Evolutionary conservation across 2,797 vertebrate species (phyloP).

Genomic region (Phalloptychus januarius): DNA sequence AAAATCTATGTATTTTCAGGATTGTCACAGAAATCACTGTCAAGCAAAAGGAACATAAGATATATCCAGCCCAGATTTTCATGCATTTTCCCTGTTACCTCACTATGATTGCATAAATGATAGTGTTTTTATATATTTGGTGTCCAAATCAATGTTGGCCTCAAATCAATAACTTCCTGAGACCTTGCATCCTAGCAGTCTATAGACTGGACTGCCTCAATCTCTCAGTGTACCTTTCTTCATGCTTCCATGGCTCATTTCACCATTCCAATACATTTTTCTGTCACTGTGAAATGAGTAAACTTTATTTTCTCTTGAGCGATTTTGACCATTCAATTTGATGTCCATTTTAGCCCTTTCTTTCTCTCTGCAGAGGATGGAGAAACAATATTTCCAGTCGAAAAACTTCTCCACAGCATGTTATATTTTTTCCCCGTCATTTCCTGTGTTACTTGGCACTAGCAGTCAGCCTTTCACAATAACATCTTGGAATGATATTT

Average conservation of each 20-base stretch:
- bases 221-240: constrained; percentile 41
- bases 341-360: constrained; percentile 11
- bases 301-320: constrained; percentile 28
- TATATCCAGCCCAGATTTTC: constrained; percentile 10
- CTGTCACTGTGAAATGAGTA: constrained; percentile 43
- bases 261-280: constrained; percentile 46
- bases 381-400: background rate
- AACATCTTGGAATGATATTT: constrained; percentile 11
- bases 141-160: constrained; percentile 63
- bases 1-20: background rate
- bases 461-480: constrained; percentile 23
- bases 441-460: constrained; percentile 26
- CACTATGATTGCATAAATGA: constrained; percentile 58
- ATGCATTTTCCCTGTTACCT: constrained; percentile 46
- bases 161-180: constrained; percentile 69
- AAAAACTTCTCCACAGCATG: constrained; percentile 18
- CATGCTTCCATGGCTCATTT: constrained; percentile 33
- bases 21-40: background rate
- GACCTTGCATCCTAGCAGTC: constrained; percentile 48
- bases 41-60: background rate
- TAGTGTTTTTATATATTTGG: constrained; percentile 64
- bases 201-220: constrained; percentile 65
- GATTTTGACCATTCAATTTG: constrained; percentile 20
- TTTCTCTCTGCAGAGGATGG: background rate
- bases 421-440: constrained; percentile 26